Conservation (phyloP, 2,797 vertebrate genomes). For the Intellagama lesueurii region DNA sequence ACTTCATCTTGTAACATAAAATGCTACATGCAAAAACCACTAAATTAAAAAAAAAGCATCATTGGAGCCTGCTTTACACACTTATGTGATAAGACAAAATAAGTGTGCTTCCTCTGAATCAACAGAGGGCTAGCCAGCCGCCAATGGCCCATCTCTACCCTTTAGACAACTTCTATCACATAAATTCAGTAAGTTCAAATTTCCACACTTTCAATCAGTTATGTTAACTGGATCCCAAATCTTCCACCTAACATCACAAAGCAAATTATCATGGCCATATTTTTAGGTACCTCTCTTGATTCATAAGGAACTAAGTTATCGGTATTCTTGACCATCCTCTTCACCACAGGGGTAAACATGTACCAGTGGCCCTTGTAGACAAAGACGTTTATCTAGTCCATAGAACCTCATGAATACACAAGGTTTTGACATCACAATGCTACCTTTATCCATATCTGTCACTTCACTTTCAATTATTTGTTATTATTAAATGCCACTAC, state of each 20-base stretch:
- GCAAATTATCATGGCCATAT: background rate
- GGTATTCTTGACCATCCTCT: background rate
- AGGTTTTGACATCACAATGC: too few relatives aligned
- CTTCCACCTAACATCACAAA: background rate
- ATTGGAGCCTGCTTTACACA: background rate
- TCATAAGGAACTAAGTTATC: background rate
- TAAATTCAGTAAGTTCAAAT: background rate
- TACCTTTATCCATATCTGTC: too few relatives aligned
- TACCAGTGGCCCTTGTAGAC: background rate
- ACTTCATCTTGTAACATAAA: background rate
- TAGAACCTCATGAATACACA: too few relatives aligned
- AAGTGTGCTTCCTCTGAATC: background rate
- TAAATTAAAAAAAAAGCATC: background rate
- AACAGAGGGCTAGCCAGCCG: background rate
- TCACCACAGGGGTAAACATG: background rate
- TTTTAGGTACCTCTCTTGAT: background rate
- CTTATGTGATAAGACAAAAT: background rate
- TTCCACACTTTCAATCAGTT: background rate
- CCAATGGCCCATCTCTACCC: slow-evolving; percentile 9
- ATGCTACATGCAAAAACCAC: background rate
- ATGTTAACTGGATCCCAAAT: background rate
- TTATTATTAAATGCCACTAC: too few relatives aligned
- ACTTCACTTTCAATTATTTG: too few relatives aligned
- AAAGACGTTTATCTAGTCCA: too few relatives aligned
- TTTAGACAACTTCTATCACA: slow-evolving; percentile 1